Base-by-base conservation (phyloP, 2,113 vertebrate genomes). In the Chloroceryle aenea region DNA sequence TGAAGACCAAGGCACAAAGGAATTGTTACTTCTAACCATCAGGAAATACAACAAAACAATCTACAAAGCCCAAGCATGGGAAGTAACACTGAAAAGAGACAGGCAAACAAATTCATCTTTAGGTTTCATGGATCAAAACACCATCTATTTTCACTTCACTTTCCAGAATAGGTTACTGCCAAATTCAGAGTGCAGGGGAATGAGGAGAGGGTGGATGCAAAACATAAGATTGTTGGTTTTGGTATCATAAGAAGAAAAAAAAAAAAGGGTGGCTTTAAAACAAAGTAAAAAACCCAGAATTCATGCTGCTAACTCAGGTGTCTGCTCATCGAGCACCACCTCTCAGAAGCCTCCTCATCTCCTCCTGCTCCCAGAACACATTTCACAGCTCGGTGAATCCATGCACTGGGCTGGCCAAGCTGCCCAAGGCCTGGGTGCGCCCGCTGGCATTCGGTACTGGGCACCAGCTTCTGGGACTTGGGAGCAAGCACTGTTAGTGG, bases 51-150 rank as follows among this genome's bases (percentile, higher is more conserved):
- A 56, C 7, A 55, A 34, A 74, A 67, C 64, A 12, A 62, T 75
- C 55, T 30, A 89, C 48, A 93, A 34, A 74, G 89, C 87, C 80
- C 48, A n/a, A 40, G 89, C 6, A 69, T 0, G 68, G 45, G 29
- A 55, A 52, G 38, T 4, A 6, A 78, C 9, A 1, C 18, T 15
- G 53, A 29, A 43, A 14, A 82, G 86, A 72, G 52, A 78, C 93
- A 97, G 93, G 94, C 94, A 91, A 96, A 91, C 92, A 96, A 95
- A 96, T 96, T 87, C 95, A 96, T 88, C 95, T 94, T 77, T 68
- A 77, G 90, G 40, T 78, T 86, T 43, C 4, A 11, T 8, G 6
- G 55, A 64, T 92, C 87, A 5, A 75, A 87, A 59, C 3, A 17
- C 1, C 15, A 26, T 75, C 85, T n/a, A 3, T 5, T 14, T 43